Conservation (phyloP, 2,113 vertebrate genomes). For the Sebastes fasciatus region DNA sequence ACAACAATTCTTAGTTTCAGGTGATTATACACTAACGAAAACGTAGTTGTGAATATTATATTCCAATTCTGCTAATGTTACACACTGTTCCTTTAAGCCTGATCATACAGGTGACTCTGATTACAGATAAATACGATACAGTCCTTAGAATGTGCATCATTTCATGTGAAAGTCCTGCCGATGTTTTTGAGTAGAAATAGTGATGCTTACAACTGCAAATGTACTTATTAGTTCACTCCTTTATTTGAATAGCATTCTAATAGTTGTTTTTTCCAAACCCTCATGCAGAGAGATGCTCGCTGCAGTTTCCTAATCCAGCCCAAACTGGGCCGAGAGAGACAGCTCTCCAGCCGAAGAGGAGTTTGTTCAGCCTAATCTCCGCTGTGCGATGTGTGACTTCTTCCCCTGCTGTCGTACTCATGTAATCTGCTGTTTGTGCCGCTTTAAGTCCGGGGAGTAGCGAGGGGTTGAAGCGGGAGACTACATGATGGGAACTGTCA, state of each 20-base stretch:
- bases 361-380: constrained; percentile 76
- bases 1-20: too few species aligned
- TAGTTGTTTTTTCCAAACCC: constrained; percentile 16
- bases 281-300: constrained; percentile 27
- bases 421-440: constrained; percentile 78
- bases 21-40: too few species aligned
- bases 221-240: neutral
- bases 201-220: constrained; percentile 19
- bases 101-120: neutral
- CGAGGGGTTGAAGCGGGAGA: constrained; percentile 61
- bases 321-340: constrained; percentile 66
- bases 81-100: neutral
- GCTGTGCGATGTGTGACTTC: constrained; percentile 74
- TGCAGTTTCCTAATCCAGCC: constrained; percentile 58
- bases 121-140: neutral
- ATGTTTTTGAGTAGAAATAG: neutral
- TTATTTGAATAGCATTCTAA: constrained; percentile 23
- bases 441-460: constrained; percentile 66
- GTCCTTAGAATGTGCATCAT: neutral
- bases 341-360: constrained; percentile 60
- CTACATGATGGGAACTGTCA: constrained; percentile 77
- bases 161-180: neutral
- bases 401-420: constrained; percentile 62
- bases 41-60: too few species aligned
- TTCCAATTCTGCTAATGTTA: too few species aligned